Percentiles rank a stretch among this genome's conserved stretches.
phyloP scores from a whole-genome alignment of 2,113 vertebrate genomes.

The Acinonyx jubatus region DNA sequence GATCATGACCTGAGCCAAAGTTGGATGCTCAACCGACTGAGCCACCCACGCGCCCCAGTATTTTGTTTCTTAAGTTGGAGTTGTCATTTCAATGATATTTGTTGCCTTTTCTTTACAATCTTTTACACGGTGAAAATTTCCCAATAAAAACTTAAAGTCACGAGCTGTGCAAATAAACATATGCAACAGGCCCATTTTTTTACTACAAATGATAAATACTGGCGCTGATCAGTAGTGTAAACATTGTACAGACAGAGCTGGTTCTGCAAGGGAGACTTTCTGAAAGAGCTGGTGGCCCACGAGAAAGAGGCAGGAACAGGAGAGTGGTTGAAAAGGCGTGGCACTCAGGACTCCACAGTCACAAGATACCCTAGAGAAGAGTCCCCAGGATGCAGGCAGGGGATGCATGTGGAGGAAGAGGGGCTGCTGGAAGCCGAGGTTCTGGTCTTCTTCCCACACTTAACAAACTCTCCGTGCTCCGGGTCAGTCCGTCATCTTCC shows the following conservation, averaged over 20 bases:
- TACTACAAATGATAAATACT: background rate
- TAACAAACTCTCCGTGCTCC: background rate
- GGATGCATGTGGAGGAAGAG: fast-evolving
- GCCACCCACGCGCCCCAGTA: too few relatives aligned
- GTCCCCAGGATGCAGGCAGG: background rate
- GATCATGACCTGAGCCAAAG: too few relatives aligned
- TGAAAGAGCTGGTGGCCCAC: background rate
- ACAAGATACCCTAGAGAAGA: background rate
- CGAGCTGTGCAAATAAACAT: background rate
- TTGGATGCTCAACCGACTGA: too few relatives aligned
- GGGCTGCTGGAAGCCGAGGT: too few relatives aligned
- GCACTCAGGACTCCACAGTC: too few relatives aligned
- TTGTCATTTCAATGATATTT: background rate
- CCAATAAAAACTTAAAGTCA: background rate
- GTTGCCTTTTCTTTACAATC: background rate
- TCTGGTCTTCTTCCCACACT: background rate
- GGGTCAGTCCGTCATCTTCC: background rate
- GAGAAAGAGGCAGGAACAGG: background rate
- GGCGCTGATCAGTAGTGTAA: background rate
- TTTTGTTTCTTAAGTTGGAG: background rate
- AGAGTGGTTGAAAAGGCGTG: background rate
- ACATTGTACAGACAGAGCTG: background rate
- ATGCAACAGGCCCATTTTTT: background rate
- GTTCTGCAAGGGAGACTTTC: background rate
- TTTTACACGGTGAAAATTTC: background rate